Evolutionary conservation across 2,888 invertebrate genomes (phyloP).

Genomic region (Zonitis immaculata): DNA sequence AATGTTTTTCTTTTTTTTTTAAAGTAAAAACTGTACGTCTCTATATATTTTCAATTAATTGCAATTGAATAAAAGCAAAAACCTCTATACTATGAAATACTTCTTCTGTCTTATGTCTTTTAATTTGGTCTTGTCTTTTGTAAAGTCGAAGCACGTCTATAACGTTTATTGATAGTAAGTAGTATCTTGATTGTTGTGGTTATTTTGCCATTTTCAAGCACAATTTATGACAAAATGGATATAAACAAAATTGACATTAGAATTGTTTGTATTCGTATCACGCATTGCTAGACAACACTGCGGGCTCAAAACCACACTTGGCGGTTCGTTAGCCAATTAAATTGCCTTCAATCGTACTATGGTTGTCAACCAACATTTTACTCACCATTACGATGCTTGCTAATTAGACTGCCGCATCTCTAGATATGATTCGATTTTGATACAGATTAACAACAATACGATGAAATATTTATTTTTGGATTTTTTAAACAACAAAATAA

Average conservation of each 20-base stretch:
- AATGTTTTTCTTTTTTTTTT: no score
- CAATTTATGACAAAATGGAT: background rate
- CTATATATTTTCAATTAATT: no score
- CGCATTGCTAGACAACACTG: conserved; percentile 29
- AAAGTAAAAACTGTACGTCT: no score
- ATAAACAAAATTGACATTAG: conserved; percentile 1
- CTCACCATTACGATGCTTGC: conserved; percentile 29
- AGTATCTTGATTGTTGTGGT: background rate
- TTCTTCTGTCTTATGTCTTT: no score
- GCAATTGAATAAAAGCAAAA: no score
- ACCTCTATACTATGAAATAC: no score
- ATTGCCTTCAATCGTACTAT: conserved; percentile 39
- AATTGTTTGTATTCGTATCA: conserved; percentile 29
- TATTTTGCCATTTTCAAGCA: background rate
- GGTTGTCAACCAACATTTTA: conserved; percentile 36
- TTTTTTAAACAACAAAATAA: no score
- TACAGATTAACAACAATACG: background rate
- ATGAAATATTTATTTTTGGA: no score
- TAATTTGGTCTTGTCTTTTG: no score
- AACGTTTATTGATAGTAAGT: background rate
- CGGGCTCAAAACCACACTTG: conserved; percentile 35
- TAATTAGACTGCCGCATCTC: conserved; percentile 23
- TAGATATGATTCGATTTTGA: background rate
- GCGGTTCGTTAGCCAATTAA: conserved; percentile 45
- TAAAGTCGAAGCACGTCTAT: background rate